Conservation (phyloP, 2,113 vertebrate genomes). For the Ceyx cyanopectus region DNA sequence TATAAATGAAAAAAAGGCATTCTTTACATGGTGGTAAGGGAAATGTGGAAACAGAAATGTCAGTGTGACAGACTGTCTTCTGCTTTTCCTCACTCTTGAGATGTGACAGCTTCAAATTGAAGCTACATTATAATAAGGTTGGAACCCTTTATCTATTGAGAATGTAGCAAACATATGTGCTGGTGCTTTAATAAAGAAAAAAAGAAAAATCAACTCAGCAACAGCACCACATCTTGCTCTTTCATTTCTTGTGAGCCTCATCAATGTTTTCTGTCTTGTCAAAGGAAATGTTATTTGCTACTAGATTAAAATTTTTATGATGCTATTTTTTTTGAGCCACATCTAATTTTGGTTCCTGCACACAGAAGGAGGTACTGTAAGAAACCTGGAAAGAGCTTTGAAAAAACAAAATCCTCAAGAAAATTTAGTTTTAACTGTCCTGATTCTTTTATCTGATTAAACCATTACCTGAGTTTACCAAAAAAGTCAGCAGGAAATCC, state of each 20-base stretch:
- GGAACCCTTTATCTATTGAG: not conserved
- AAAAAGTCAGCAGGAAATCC: not conserved
- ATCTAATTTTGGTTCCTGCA: not conserved
- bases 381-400: not conserved
- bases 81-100: conserved; percentile 26
- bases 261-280: not conserved
- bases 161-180: not conserved
- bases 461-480: not conserved
- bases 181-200: not conserved
- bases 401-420: not conserved
- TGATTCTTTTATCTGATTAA: not conserved
- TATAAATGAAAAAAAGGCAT: conserved; percentile 27
- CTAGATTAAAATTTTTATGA: not conserved
- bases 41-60: conserved; percentile 46
- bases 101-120: not conserved
- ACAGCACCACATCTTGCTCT: not conserved
- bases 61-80: conserved; percentile 1
- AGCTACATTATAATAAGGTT: not conserved
- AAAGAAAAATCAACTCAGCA: not conserved
- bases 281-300: not conserved
- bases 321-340: not conserved
- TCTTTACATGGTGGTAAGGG: conserved; percentile 4
- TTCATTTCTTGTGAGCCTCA: not conserved
- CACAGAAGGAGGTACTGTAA: not conserved
- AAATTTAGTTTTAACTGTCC: not conserved